Base-by-base conservation (phyloP, 2,888 invertebrate species). In the Zygogramma bicolorata region DNA sequence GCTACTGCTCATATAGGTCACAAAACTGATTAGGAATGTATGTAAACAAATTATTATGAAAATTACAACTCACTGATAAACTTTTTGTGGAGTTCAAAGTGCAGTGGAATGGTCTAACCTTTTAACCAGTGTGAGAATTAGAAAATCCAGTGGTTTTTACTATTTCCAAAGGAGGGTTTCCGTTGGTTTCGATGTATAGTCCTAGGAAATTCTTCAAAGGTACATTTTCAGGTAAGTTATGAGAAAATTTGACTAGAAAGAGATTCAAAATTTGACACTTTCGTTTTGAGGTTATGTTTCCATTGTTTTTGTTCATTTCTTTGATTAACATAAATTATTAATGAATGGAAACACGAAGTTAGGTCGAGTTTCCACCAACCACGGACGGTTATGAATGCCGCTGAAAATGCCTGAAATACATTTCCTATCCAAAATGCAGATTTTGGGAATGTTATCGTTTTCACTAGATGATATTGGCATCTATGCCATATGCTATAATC, bases 121-220 rank as follows among this genome's bases (percentile, higher is more conserved):
- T n/a, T 73, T 75, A 73, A 72, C 42, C 66, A 76, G 57, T 59
- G 61, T 15, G 65, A 34, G 66, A 68, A 60, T 68, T 57, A 31
- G 70, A 42, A 59, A 71, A 65, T 65, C 42, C 49, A 62, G 60
- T 63, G 70, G 70, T 76, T 75, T 76, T 74, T 75, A 75, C 76
- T 75, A 65, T 34, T 74, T 20, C 7, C 62, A 25, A 22, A 27
- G 15, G 15, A 1, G 27, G 29, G 46, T n/a, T n/a, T 13, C 22
- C 7, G 25, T 46, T 8, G 75, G 77, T 77, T 77, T 79, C 80
- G 81, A 85, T 85, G 85, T 85, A 82, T 80, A 84, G 81, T 76
- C 78, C 80, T 80, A 81, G 82, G 71, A 79, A 81, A 77, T 78
- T 81, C 79, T 75, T 84, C 82, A 84, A 82, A 81, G 83, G 82